Base-by-base conservation (phyloP, 2,797 vertebrate species). In the Erpetoichthys calabaricus region DNA sequence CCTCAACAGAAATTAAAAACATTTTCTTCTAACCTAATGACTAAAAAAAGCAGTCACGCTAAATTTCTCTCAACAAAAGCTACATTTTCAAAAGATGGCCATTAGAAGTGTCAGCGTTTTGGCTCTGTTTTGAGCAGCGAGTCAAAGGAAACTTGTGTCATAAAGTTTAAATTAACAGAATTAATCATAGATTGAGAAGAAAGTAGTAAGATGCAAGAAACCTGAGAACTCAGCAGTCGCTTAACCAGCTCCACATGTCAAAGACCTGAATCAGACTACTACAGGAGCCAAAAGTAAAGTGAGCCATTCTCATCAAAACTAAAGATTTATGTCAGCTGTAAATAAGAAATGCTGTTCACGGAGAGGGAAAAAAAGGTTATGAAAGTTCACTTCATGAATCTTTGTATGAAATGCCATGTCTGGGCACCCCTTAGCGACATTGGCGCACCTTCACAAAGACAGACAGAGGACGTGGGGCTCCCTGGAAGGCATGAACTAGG, bases 181-280 rank as follows among this genome's bases (percentile, higher is more conserved):
- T 51, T 60, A 66, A 64, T 68, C 67, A 60, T 55, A 25, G 8
- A 58, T n/a, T 55, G 47, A 63, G 59, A 56, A 59, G 10, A 44
- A 66, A 56, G 45, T 45, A 53, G 46, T 49, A 65, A 59, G 55
- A 44, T 62, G 25, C 60, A 56, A 50, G 42, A 47, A 53, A 52
- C 60, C 51, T 3, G 59, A 43, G 59, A 70, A 69, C 66, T 70
- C 68, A 68, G 69, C 69, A 64, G 7, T 63, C 60, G 47, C 47
- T 63, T 74, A 75, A 76, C 59, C 68, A 75, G 57, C 77, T 57
- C 68, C 79, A 79, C 71, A 75, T 80, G 74, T 69, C 60, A 57
- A 8, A 44, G 63, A 60, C 60, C 56, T 50, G 55, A 57, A 9
- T 60, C 47, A 52, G 53, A 9, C 57, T 51, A 1, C 43, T 52